Base-by-base conservation (phyloP, 2,888 invertebrate genomes). In the Cremastinae sp. region DNA sequence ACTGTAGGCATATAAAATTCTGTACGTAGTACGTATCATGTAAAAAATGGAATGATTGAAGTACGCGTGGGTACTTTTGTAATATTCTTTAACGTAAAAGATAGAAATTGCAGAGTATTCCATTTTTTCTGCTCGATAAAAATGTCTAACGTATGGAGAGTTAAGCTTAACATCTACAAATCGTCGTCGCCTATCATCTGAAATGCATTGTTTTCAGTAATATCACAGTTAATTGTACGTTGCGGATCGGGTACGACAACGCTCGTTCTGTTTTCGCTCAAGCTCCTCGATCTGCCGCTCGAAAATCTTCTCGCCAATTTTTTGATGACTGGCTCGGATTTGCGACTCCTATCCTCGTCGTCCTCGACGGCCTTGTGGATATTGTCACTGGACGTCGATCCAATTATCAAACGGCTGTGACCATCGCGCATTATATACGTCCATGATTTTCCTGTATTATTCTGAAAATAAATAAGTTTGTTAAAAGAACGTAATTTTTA, bases 131-230 rank as follows among this genome's bases (percentile, higher is more conserved):
- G 28, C 28, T 28, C 28, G 2, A 28, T 28, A 28, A 28, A 28
- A 28, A 28, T 28, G 2, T 28, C 2, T 5, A 28, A 28, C 28
- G 28, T 3, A 3, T 28, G 28, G 2, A 28, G 28, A 28, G 28
- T 28, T 28, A 3, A 28, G 28, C 5, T 28, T 5, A 3, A 5
- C 2, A 73, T 80, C 92, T 92, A 96, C 84, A 96, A 91, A 90
- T 98, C 98, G 84, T 98, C 98, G 87, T 98, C 98, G 2, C 97
- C 97, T 81, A 98, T 98, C 59, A 96, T 97, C 90, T 97, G 96
- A 88, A 98, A 98, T 18, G 97, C 97, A 89, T 96, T 95, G 90
- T 97, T 97, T 87, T 96, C 96, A 76, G 96, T 94, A 79, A 94
- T 93, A 84, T 94, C 95, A 82, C 92, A 92, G 28, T 88, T 81